phyloP scores from a whole-genome alignment of 2,113 vertebrate genomes.

The Passer domesticus region DNA sequence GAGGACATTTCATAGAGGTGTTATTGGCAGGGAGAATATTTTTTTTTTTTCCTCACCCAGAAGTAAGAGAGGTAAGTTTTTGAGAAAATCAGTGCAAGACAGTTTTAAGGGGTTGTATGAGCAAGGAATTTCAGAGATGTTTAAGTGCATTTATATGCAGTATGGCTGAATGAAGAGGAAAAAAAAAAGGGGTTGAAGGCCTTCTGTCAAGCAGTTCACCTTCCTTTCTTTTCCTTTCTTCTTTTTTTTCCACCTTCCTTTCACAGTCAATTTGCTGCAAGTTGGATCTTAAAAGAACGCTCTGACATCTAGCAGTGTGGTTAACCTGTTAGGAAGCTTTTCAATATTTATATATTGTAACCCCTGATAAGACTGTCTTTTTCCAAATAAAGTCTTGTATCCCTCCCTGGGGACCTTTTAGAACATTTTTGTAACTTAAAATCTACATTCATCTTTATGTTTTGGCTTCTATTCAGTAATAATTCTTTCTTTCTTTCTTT shows the following conservation, averaged over 20 bases:
- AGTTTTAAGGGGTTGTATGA: not conserved
- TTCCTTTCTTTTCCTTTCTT: not conserved
- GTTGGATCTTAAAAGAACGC: conserved; percentile 55
- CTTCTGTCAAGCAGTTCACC: conserved; percentile 28
- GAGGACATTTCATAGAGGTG: conserved; percentile 53
- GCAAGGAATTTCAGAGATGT: conserved; percentile 17
- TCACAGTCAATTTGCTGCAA: conserved; percentile 69
- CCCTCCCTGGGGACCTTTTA: conserved; percentile 6
- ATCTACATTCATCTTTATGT: not conserved
- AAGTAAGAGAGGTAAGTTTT: conserved; percentile 31
- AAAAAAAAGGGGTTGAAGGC: not conserved
- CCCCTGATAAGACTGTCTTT: conserved; percentile 15
- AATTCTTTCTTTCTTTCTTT: not conserved
- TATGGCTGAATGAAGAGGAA: not conserved
- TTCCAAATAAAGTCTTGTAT: not conserved
- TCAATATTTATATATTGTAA: conserved; percentile 62
- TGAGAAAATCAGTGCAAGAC: conserved; percentile 55
- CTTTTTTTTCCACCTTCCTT: not conserved
- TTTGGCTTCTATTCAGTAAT: not conserved
- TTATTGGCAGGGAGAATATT: not conserved
- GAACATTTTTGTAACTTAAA: not conserved
- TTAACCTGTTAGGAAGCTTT: conserved; percentile 67
- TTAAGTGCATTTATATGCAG: conserved; percentile 48
- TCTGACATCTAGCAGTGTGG: conserved; percentile 52
- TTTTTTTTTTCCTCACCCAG: not conserved